These are phyloP conservation scores for Stichopus horrens DNA, from an alignment of 53 echinoderm and acorn worm genomes.

Conservation along the genomic window DNA sequence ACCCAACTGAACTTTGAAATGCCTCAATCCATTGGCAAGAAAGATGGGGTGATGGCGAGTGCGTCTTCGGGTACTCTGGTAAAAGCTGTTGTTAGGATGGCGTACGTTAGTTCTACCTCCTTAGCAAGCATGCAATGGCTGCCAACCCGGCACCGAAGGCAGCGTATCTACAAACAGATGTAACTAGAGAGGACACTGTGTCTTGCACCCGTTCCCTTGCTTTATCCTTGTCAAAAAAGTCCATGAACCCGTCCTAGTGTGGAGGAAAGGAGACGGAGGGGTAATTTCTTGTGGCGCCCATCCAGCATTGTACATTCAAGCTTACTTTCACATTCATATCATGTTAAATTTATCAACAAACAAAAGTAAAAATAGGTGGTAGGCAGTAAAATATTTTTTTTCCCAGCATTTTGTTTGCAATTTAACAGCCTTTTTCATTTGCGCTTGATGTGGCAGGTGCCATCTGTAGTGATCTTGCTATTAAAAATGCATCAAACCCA, in stretches of 20 bases:
- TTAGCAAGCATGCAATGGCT: slow-evolving; percentile 84
- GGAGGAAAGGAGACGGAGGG: slow-evolving; percentile 38
- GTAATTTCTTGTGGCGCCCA: too few relatives aligned
- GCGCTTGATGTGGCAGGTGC: too few relatives aligned
- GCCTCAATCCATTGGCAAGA: neutral
- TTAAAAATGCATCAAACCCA: too few relatives aligned
- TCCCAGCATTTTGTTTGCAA: too few relatives aligned
- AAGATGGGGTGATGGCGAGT: neutral
- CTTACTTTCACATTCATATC: too few relatives aligned
- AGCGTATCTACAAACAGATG: slow-evolving; percentile 86
- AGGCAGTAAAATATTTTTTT: too few relatives aligned
- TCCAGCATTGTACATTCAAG: too few relatives aligned
- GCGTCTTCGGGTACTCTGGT: neutral
- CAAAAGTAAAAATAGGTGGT: too few relatives aligned
- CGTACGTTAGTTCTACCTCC: slow-evolving; percentile 60
- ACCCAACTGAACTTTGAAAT: too few relatives aligned
- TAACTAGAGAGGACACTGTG: slow-evolving; percentile 79
- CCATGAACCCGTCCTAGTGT: slow-evolving; percentile 88
- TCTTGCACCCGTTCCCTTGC: slow-evolving; percentile 80
- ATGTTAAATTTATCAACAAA: too few relatives aligned
- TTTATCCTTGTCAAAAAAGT: slow-evolving; percentile 97
- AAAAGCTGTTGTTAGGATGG: neutral
- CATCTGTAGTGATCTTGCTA: too few relatives aligned
- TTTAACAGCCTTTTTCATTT: too few relatives aligned
- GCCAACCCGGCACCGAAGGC: slow-evolving; percentile 91